Conservation (phyloP, 2,113 vertebrate genomes). For the Leucoraja erinaceus region DNA sequence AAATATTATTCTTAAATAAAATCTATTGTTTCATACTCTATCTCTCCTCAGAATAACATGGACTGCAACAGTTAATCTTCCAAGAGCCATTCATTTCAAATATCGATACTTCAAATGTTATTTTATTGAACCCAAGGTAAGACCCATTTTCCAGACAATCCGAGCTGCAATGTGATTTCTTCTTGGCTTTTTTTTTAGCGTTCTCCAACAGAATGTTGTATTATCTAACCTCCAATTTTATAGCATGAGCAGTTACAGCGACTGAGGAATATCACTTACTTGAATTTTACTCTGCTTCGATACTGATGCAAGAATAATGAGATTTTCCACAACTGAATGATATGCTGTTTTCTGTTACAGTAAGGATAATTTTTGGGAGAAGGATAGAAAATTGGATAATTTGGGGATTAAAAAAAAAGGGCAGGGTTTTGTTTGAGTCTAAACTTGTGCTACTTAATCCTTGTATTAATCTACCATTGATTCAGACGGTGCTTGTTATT, state of each 20-base stretch:
- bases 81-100: constrained; percentile 57
- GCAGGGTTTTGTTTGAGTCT: background rate
- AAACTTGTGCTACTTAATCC: background rate
- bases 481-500: background rate
- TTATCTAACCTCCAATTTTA: background rate
- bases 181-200: background rate
- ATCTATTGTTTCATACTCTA: background rate
- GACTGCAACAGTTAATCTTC: constrained; percentile 64
- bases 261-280: background rate
- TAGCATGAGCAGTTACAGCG: background rate
- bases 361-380: background rate
- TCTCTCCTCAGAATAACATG: constrained; percentile 60
- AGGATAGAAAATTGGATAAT: background rate
- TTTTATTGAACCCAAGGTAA: constrained; percentile 81
- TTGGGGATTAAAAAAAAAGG: background rate
- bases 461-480: background rate
- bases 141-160: constrained; percentile 17
- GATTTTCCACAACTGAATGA: background rate
- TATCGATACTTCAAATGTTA: constrained; percentile 90
- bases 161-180: background rate
- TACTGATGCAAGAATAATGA: background rate
- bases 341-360: background rate
- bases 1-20: background rate
- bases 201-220: background rate
- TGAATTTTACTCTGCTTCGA: background rate